Evolutionary conservation across 2,888 invertebrate genomes (phyloP).

Genomic region (Phragmatobia fuliginosa): DNA sequence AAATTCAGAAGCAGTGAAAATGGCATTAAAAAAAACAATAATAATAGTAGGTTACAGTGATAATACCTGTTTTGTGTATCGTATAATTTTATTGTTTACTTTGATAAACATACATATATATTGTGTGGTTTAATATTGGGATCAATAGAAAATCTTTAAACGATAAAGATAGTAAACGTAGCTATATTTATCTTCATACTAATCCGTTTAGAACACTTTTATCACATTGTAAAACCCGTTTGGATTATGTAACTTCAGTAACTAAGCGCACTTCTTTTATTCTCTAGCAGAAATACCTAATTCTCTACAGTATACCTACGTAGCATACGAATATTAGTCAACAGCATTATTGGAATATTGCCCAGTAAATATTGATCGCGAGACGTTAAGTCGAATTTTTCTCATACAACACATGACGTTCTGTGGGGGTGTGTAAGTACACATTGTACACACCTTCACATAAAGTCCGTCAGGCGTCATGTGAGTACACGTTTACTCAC

Average conservation of each 20-base stretch:
- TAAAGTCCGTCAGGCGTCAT: too few relatives aligned
- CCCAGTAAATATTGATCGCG: slow-evolving; percentile 19
- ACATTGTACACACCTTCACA: neutral
- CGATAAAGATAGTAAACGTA: neutral
- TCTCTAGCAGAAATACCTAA: slow-evolving; percentile 3
- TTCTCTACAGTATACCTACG: neutral
- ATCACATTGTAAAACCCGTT: slow-evolving; percentile 11
- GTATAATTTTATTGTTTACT: slow-evolving; percentile 1
- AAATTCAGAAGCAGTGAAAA: neutral
- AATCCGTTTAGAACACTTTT: slow-evolving; percentile 7
- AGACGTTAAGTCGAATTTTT: slow-evolving; percentile 9
- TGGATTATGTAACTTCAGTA: slow-evolving; percentile 2
- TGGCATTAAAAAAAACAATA: neutral
- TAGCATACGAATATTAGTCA: neutral
- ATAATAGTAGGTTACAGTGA: neutral
- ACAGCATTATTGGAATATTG: slow-evolving; percentile 15
- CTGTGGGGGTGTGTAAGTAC: neutral
- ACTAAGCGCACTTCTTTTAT: slow-evolving; percentile 9
- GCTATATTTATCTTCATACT: slow-evolving; percentile 14
- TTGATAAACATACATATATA: neutral
- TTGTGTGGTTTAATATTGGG: neutral
- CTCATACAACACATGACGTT: neutral
- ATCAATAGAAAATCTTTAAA: slow-evolving; percentile 8
- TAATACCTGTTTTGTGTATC: slow-evolving; percentile 5
- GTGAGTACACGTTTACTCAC: neutral